Conservation (phyloP, 2,888 invertebrate species). For the Miltochrista miniata region DNA sequence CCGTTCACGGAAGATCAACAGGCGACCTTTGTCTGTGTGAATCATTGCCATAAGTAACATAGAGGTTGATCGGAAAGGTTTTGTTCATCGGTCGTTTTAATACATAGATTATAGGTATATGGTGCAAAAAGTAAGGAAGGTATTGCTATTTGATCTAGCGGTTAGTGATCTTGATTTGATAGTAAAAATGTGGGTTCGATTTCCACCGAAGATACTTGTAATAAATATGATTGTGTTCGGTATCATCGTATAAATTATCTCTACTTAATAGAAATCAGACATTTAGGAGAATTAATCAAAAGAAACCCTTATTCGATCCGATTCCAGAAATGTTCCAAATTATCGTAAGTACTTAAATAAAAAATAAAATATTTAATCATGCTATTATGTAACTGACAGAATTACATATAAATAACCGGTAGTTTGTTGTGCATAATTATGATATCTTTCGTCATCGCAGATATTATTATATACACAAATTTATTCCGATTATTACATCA, state of each 20-base stretch:
- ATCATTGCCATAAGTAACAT: conserved; percentile 17
- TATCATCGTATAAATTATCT: too few relatives aligned
- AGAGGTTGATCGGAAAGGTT: conserved; percentile 18
- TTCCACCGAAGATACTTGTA: too few relatives aligned
- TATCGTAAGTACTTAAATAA: neutral
- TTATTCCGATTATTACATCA: too few relatives aligned
- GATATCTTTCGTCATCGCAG: neutral
- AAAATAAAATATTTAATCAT: neutral
- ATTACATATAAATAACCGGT: neutral
- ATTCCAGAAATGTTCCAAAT: neutral
- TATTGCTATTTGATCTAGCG: too few relatives aligned
- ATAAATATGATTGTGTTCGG: too few relatives aligned
- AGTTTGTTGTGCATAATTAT: neutral
- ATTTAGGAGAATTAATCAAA: neutral
- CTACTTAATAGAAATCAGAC: neutral
- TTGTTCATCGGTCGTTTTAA: conserved; percentile 15
- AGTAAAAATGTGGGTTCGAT: too few relatives aligned
- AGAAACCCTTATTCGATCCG: neutral
- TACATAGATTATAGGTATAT: too few relatives aligned
- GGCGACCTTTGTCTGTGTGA: conserved; percentile 25
- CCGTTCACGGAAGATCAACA: conserved; percentile 37
- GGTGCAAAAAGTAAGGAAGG: too few relatives aligned
- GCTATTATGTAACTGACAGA: neutral
- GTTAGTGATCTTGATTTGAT: too few relatives aligned
- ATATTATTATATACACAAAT: neutral